Percentiles rank a stretch among this genome's conserved stretches.
These are phyloP conservation scores for Stictocephala bisonia DNA, from an alignment of 2,888 invertebrate species.

Conservation along the genomic window DNA sequence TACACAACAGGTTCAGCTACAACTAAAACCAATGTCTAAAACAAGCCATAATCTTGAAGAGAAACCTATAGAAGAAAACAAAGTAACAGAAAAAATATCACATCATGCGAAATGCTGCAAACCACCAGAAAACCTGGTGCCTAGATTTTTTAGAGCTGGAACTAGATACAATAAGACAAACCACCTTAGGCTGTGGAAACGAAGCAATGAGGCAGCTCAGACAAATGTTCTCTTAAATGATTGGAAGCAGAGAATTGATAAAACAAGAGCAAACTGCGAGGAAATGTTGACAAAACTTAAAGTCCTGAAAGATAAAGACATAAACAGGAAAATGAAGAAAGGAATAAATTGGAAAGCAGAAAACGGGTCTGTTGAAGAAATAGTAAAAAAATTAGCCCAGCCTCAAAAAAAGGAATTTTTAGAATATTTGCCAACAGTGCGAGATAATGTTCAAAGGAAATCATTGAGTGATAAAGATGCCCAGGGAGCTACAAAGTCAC, in stretches of 20 bases:
- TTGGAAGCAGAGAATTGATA: slow-evolving; percentile 49
- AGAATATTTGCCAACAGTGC: slow-evolving; percentile 40
- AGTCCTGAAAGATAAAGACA: slow-evolving; percentile 47
- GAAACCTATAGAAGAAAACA: slow-evolving; percentile 8
- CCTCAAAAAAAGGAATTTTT: slow-evolving; percentile 47
- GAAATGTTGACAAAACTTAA: slow-evolving; percentile 50
- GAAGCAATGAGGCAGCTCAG: slow-evolving; percentile 36
- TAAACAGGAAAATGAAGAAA: slow-evolving; percentile 29
- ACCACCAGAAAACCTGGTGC: slow-evolving; percentile 14
- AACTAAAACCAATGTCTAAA: not conserved
- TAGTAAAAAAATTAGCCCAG: slow-evolving; percentile 43
- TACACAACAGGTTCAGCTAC: not conserved
- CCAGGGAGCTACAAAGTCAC: slow-evolving; percentile 1
- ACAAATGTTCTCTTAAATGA: slow-evolving; percentile 40
- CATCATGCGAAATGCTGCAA: slow-evolving; percentile 26
- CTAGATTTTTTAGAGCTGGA: slow-evolving; percentile 17
- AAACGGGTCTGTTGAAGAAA: slow-evolving; percentile 45
- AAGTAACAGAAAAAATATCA: slow-evolving; percentile 8
- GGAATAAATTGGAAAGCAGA: slow-evolving; percentile 45
- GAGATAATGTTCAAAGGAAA: slow-evolving; percentile 42
- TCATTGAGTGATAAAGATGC: slow-evolving; percentile 15
- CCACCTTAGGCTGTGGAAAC: slow-evolving; percentile 32
- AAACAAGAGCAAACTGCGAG: slow-evolving; percentile 49
- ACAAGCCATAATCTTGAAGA: not conserved
- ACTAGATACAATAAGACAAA: slow-evolving; percentile 30